Evolutionary conservation across 2,888 invertebrate genomes (phyloP), one percentile per base, ranked within the genome.

Genomic region (Eupithecia pulchellata): DNA sequence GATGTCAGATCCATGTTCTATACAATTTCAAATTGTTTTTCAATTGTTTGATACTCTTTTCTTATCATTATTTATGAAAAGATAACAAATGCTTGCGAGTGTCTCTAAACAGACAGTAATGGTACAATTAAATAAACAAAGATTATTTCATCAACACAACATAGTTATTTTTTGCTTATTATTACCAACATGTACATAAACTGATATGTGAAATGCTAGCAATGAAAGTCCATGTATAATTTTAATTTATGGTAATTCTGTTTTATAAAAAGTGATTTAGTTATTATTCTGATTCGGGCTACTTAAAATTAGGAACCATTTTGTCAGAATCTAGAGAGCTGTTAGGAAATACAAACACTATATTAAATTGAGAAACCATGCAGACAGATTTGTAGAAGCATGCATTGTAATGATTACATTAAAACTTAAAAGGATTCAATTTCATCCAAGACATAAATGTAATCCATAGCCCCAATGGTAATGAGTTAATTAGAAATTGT

Each of bases 401-500:
- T 85, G 79, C 78, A 84, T 81, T 82, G 81, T 80, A 83, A 83
- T 81, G 75, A 81, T 79, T 79, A 79, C 78, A 83, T 76, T 83
- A 57, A 81, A 79, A 76, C 78, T 78, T 60, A 60, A 32, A 32
- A 32, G 17, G n/a, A 4, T 36, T 34, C n/a, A 20, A 61, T 36
- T 34, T 61, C 79, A 83, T 81, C 75, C 78, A 78, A 80, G 81
- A 81, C 80, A 82, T 79, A 82, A 80, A 84, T 84, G 81, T 84
- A 85, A 86, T 85, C 83, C 84, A 87, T 84, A 86, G 82, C 82
- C 81, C 81, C 85, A 88, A 90, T 90, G 90, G 85, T 90, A 91
- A 90, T 91, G 89, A 90, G 88, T 86, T 91, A 89, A 92, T 92
- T 93, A 93, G 93, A 93, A 92, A 93, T 91, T 92, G 91, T 92